A percentile compares a stretch with the other conserved stretches of the same genome.
These are phyloP conservation scores for Calephelis perditalis DNA, from an alignment of 2,888 invertebrate species.

Conservation along the genomic window DNA sequence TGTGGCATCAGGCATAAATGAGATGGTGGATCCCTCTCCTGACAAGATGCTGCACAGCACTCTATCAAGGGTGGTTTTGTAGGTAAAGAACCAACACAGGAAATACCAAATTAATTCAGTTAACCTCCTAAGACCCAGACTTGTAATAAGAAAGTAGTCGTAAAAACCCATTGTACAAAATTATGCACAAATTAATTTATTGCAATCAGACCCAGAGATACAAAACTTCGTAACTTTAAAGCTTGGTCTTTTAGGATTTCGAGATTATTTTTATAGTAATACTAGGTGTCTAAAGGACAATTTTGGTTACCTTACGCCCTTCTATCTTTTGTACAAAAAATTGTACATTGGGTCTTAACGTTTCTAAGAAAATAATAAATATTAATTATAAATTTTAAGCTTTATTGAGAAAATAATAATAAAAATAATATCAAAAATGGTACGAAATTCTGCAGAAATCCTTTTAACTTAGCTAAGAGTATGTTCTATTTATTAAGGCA, in stretches of 20 bases:
- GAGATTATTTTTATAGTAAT: slow-evolving; percentile 14
- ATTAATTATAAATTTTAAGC: slow-evolving; percentile 6
- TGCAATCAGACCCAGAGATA: slow-evolving; percentile 18
- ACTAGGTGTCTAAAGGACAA: slow-evolving; percentile 6
- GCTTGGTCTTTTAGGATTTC: slow-evolving; percentile 12
- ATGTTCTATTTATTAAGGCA: no score
- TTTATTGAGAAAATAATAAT: background rate
- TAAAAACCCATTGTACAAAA: slow-evolving; percentile 17
- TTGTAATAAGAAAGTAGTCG: slow-evolving; percentile 15
- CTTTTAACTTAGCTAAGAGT: slow-evolving; percentile 8
- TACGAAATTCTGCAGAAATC: slow-evolving; percentile 3
- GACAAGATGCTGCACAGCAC: no score
- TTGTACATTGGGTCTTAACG: slow-evolving; percentile 5
- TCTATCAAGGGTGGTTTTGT: no score
- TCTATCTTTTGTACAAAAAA: slow-evolving; percentile 10
- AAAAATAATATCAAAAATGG: slow-evolving; percentile 8
- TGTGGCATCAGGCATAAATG: no score
- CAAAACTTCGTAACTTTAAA: slow-evolving; percentile 13
- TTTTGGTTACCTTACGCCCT: slow-evolving; percentile 5
- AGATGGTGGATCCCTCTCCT: no score
- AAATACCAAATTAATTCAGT: no score
- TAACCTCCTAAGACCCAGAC: slow-evolving; percentile 18
- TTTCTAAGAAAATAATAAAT: slow-evolving; percentile 5
- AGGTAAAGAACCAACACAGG: no score
- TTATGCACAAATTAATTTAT: slow-evolving; percentile 19